phyloP scores from a whole-genome alignment of 2,888 invertebrate genomes.

The Timema cristinae region DNA sequence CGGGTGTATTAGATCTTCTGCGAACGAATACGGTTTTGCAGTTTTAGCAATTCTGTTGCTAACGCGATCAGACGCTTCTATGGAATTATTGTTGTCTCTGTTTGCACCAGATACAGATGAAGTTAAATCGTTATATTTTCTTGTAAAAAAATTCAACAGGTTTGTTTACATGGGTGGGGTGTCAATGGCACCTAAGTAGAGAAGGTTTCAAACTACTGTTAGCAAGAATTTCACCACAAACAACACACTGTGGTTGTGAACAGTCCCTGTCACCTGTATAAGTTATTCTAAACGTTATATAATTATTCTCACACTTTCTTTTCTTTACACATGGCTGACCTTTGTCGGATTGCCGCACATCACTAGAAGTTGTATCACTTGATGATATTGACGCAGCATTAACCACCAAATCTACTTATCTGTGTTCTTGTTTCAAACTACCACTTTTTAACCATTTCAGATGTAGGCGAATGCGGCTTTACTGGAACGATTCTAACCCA shows the following conservation, averaged over 20 bases:
- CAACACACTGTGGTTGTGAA: not conserved
- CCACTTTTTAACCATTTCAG: not conserved
- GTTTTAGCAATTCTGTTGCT: not conserved
- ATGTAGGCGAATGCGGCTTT: too few relatives aligned
- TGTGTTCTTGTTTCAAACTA: not conserved
- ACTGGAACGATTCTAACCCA: too few relatives aligned
- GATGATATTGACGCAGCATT: not conserved
- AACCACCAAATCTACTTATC: not conserved
- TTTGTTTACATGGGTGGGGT: not conserved
- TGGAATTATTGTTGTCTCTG: not conserved
- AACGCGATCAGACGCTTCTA: not conserved
- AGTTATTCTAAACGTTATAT: not conserved
- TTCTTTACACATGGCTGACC: not conserved
- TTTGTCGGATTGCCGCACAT: not conserved
- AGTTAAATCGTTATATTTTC: not conserved
- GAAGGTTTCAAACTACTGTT: not conserved
- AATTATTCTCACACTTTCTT: not conserved
- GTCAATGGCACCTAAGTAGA: not conserved
- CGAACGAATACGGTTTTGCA: too few relatives aligned
- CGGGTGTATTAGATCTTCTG: too few relatives aligned
- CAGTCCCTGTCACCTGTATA: not conserved
- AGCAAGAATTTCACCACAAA: slow-evolving; percentile 2
- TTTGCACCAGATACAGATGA: not conserved
- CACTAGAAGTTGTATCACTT: not conserved
- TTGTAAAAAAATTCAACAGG: too few relatives aligned